Conservation (phyloP, 2,888 invertebrate genomes). For the Lasioglossum marginatum region DNA sequence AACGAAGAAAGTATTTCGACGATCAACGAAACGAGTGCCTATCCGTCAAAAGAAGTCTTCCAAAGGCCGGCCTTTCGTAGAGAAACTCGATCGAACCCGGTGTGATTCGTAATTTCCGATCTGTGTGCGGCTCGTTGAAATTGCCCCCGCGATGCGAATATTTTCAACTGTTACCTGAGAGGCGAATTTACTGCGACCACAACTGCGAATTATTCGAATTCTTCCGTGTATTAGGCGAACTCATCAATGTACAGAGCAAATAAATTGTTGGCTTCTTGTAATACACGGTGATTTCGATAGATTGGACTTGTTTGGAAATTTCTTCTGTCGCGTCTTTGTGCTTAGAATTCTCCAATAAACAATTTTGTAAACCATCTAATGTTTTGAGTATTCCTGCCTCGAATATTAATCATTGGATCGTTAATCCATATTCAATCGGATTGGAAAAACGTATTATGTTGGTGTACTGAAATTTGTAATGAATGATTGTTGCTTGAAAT, state of each 20-base stretch:
- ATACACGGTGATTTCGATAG: too few relatives aligned
- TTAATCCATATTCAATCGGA: background rate
- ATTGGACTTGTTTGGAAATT: background rate
- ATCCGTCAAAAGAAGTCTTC: constrained; percentile 61
- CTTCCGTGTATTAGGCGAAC: background rate
- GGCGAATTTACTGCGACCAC: background rate
- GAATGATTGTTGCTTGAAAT: background rate
- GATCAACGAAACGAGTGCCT: constrained; percentile 68
- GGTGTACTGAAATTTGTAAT: background rate
- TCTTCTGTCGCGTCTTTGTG: background rate
- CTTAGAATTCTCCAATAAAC: background rate
- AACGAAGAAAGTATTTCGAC: background rate
- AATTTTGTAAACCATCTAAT: background rate
- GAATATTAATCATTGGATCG: background rate
- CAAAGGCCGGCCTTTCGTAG: constrained; percentile 47
- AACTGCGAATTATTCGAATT: constrained; percentile 32
- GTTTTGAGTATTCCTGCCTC: background rate
- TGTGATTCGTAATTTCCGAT: constrained; percentile 11
- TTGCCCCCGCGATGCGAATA: constrained; percentile 1
- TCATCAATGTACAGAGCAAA: background rate
- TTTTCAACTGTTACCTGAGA: constrained; percentile 44
- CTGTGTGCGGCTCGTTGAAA: constrained; percentile 3
- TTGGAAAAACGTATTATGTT: background rate
- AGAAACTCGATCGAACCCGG: constrained; percentile 36
- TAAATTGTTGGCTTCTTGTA: background rate